phyloP scores from a whole-genome alignment of 2,113 vertebrate species.

The Labeo rohita region DNA sequence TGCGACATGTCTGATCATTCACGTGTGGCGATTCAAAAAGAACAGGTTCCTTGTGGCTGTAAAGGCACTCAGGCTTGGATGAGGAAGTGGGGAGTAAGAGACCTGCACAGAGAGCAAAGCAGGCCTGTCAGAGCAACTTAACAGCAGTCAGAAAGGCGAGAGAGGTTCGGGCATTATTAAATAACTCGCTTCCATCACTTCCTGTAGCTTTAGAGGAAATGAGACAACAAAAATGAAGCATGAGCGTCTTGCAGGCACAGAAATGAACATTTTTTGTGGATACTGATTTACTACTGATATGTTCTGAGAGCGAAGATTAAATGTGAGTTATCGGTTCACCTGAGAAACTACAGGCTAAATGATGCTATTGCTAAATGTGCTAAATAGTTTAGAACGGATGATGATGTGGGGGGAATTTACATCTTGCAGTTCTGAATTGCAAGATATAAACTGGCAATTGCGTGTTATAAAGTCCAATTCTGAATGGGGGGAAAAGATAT shows the following conservation, averaged over 20 bases:
- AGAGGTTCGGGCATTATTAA: neutral
- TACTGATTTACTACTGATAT: neutral
- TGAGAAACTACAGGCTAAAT: neutral
- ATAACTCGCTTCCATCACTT: neutral
- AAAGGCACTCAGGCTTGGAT: conserved; percentile 18
- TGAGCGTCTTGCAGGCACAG: neutral
- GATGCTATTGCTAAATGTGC: neutral
- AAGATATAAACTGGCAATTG: too few species aligned
- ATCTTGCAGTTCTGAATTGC: too few species aligned
- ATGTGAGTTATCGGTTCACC: neutral
- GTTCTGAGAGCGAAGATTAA: neutral
- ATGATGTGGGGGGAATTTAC: neutral
- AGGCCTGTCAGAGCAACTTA: conserved; percentile 14
- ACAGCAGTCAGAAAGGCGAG: neutral
- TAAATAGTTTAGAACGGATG: neutral
- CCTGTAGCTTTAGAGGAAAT: conserved; percentile 30
- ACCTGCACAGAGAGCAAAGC: conserved; percentile 12
- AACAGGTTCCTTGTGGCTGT: conserved; percentile 15
- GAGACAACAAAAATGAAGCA: neutral
- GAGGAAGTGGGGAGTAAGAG: conserved; percentile 1
- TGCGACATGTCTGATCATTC: conserved; percentile 20
- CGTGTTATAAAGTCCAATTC: too few species aligned
- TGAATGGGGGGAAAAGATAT: too few species aligned
- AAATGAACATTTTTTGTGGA: neutral
- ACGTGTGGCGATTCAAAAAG: conserved; percentile 36